phyloP scores from a whole-genome alignment of 2,888 invertebrate genomes.

The Eucera pruinosa region DNA sequence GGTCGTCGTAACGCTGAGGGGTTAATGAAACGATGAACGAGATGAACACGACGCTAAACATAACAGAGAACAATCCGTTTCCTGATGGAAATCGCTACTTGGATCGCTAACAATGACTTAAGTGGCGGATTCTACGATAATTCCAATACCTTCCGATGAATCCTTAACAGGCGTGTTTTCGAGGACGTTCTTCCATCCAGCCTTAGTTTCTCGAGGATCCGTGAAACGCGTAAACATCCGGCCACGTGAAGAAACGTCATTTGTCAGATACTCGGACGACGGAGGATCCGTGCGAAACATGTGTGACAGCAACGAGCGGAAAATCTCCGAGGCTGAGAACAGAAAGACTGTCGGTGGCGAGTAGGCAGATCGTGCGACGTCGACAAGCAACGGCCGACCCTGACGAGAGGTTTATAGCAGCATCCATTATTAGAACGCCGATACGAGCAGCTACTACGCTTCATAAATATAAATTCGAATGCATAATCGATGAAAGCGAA shows the following conservation, averaged over 20 bases:
- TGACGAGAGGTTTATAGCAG: constrained; percentile 71
- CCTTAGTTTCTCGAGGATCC: neutral
- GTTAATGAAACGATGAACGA: too few relatives aligned
- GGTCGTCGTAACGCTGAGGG: too few relatives aligned
- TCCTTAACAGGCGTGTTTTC: too few relatives aligned
- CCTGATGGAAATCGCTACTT: too few relatives aligned
- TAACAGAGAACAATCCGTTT: too few relatives aligned
- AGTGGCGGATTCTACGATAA: too few relatives aligned
- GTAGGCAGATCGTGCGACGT: constrained; percentile 14
- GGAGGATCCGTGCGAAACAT: constrained; percentile 35
- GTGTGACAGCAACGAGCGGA: constrained; percentile 33
- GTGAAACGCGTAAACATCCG: constrained; percentile 19
- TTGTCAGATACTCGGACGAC: neutral
- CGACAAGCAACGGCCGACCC: constrained; percentile 58
- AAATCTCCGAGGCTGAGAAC: constrained; percentile 26
- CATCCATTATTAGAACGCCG: constrained; percentile 76
- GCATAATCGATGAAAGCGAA: constrained; percentile 81
- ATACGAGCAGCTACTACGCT: constrained; percentile 70
- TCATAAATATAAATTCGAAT: constrained; percentile 82
- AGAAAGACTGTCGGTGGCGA: constrained; percentile 13
- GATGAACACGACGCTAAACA: too few relatives aligned
- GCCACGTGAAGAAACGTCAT: constrained; percentile 15
- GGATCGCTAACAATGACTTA: too few relatives aligned
- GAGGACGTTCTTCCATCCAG: too few relatives aligned
- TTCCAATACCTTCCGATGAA: too few relatives aligned